These are phyloP conservation scores for Girardinus metallicus DNA, from an alignment of 2,797 vertebrate genomes.

Conservation along the genomic window DNA sequence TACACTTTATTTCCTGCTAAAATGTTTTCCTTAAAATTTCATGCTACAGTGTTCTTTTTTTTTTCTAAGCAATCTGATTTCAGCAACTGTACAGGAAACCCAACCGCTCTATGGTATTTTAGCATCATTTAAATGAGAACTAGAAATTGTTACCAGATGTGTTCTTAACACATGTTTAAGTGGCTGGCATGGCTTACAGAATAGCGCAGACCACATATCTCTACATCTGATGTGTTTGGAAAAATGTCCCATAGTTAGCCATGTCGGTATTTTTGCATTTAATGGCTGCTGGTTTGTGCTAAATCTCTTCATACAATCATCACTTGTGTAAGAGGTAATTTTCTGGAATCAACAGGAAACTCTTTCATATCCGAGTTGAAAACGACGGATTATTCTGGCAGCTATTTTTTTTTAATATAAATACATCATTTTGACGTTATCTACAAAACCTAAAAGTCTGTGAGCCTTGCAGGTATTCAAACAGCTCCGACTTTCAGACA, in stretches of 20 bases:
- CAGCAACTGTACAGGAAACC: conserved; percentile 36
- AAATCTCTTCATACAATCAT: not conserved
- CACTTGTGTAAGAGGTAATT: not conserved
- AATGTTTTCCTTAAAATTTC: conserved; percentile 5
- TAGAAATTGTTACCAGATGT: conserved; percentile 76
- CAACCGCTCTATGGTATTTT: conserved; percentile 55
- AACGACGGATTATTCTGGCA: not conserved
- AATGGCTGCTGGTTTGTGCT: not conserved
- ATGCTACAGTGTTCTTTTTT: not conserved
- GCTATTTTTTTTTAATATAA: no score
- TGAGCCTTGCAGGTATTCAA: not conserved
- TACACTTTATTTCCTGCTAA: conserved; percentile 4
- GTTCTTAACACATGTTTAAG: conserved; percentile 51
- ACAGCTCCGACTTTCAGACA: not conserved
- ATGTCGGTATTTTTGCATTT: conserved; percentile 11
- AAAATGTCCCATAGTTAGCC: conserved; percentile 18
- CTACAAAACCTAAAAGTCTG: not conserved
- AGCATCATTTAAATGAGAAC: conserved; percentile 54
- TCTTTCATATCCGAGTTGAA: not conserved
- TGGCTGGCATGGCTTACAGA: conserved; percentile 46
- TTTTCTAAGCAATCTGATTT: conserved; percentile 31
- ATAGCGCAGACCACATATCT: conserved; percentile 43
- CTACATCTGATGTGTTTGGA: conserved; percentile 21
- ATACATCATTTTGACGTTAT: not conserved
- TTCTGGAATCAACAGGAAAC: not conserved